Base-by-base conservation (phyloP, 2,888 invertebrate genomes). In the Iselma pallidipennis region DNA sequence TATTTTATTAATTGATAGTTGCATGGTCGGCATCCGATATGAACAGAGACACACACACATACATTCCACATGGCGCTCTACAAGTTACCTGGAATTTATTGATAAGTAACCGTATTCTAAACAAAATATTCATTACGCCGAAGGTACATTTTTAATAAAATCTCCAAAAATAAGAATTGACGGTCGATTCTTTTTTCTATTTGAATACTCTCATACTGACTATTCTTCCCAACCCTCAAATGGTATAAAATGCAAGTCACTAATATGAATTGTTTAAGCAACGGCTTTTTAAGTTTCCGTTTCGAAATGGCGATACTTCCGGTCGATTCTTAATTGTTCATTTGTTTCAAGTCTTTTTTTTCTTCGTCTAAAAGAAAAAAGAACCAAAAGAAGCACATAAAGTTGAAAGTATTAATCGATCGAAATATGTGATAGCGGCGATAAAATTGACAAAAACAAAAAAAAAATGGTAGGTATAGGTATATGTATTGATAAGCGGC, bases 221-320 rank as follows among this genome's bases (percentile, higher is more conserved):
- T 25, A 4, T 12, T 21, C 21, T 1, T 6, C 45, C 45, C 10
- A 14, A 5, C 9, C 12, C 45, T 10, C 45, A 37, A 26, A 19
- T 16, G 16, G 3, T 31, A 51, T 33, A 58, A 66, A 59, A 48
- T 51, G 65, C 70, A 68, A 70, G 70, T 70, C 70, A 70, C 61
- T 48, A 42, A 57, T 62, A 64, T 65, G 61, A 63, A 64, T 63
- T 64, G 61, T 66, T 61, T 56, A 61, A 69, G 63, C 57, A 66
- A 61, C 67, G 68, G 45, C 56, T 49, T 65, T 65, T 66, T 56
- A 67, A 66, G 21, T 68, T 69, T 71, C 71, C 71, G 71, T 67
- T 69, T 66, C n/a, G 12, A 64, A 66, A 61, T 62, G 63, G 63
- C 57, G 58, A 63, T 42, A 63, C 64, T 63, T 71, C 71, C 71